phyloP scores from a whole-genome alignment of 2,113 vertebrate species.

The Girardinichthys multiradiatus region DNA sequence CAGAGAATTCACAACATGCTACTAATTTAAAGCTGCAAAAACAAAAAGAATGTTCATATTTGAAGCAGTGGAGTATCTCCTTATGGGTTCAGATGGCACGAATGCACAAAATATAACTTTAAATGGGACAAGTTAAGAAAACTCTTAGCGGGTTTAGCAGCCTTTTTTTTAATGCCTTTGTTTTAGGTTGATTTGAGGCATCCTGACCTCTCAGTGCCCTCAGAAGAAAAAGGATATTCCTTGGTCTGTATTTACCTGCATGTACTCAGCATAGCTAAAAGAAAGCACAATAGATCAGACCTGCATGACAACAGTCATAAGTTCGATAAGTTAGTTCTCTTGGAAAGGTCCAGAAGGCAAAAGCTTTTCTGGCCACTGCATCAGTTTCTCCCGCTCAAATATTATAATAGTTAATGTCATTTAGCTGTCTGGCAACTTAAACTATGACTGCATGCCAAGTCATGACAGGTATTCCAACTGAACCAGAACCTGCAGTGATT shows the following conservation, averaged over 20 bases:
- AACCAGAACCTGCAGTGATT: slow-evolving; percentile 23
- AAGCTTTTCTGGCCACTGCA: slow-evolving; percentile 30
- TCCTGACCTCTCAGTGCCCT: neutral
- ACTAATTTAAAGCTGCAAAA: neutral
- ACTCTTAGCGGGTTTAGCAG: too few relatives aligned
- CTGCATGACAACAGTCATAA: slow-evolving; percentile 51
- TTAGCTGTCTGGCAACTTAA: slow-evolving; percentile 1
- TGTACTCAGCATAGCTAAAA: too few relatives aligned
- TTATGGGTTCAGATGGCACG: neutral
- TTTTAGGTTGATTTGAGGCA: neutral
- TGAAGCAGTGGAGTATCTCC: neutral
- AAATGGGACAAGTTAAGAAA: neutral
- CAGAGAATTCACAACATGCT: slow-evolving; percentile 19
- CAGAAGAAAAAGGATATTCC: neutral
- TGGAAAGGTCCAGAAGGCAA: slow-evolving; percentile 36
- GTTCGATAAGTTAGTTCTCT: slow-evolving; percentile 43
- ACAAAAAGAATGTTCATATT: neutral
- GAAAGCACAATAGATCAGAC: slow-evolving; percentile 31
- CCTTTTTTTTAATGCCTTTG: neutral
- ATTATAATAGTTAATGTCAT: slow-evolving; percentile 7
- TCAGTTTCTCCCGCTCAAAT: slow-evolving; percentile 11
- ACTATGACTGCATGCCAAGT: neutral
- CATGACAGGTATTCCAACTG: slow-evolving; percentile 11
- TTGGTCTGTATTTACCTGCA: slow-evolving; percentile 27
- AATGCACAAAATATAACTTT: neutral